Evolutionary conservation across 1,140 invertebrate species (phyloP).

Genomic region (Zaprionus camerounensis): DNA sequence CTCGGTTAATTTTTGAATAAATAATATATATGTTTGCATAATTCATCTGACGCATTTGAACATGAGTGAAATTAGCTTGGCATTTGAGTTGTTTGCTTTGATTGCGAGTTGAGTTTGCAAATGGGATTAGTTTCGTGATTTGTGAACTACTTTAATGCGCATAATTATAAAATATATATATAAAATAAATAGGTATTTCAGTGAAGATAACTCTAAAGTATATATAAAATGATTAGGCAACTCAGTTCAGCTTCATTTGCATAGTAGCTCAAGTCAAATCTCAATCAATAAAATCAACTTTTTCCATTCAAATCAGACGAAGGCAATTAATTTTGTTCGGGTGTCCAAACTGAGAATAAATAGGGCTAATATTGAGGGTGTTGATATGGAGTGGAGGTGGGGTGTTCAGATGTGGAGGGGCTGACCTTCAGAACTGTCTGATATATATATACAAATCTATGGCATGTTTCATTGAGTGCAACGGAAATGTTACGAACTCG

Average conservation of each 20-base stretch:
- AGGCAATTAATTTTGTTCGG: not conserved
- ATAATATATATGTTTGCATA: conserved; percentile 1
- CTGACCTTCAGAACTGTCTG: not conserved
- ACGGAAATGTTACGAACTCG: not conserved
- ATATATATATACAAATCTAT: not conserved
- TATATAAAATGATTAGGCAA: too few relatives aligned
- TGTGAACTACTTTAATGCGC: not conserved
- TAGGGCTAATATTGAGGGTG: not conserved
- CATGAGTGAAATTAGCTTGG: not conserved
- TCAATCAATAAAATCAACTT: not conserved
- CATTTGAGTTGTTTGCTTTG: not conserved
- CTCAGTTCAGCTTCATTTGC: not conserved
- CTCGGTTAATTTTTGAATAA: not conserved
- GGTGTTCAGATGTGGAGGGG: not conserved
- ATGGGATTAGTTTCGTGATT: conserved; percentile 7
- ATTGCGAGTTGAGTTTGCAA: not conserved
- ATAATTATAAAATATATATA: not conserved
- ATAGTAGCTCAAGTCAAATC: not conserved
- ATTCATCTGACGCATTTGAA: not conserved
- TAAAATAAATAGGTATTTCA: not conserved
- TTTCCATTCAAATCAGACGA: not conserved
- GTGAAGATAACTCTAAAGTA: too few relatives aligned
- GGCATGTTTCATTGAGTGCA: not conserved
- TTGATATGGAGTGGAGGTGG: not conserved
- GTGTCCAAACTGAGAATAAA: not conserved